Evolutionary conservation across 2,113 vertebrate genomes (phyloP).

Genomic region (Apistogramma diplotaenia): DNA sequence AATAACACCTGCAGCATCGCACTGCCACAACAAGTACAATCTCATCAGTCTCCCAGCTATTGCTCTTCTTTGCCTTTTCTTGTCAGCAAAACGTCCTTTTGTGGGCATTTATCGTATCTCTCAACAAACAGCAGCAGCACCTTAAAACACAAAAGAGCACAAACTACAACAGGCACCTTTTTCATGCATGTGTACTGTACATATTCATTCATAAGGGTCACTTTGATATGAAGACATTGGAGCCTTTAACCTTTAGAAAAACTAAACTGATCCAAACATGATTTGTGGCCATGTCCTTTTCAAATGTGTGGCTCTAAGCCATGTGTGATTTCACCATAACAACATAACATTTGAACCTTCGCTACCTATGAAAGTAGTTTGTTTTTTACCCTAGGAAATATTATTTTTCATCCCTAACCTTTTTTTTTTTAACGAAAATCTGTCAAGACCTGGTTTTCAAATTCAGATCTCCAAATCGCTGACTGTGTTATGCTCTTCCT

Average conservation of each 20-base stretch:
- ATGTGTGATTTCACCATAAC: neutral
- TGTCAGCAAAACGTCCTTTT: slow-evolving; percentile 5
- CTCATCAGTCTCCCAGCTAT: slow-evolving; percentile 24
- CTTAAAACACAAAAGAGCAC: neutral
- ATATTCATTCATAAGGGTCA: neutral
- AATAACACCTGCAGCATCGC: slow-evolving; percentile 30
- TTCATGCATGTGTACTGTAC: neutral
- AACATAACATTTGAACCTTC: slow-evolving; percentile 3
- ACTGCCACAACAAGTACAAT: slow-evolving; percentile 7
- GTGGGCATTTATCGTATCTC: neutral
- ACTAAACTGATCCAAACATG: neutral
- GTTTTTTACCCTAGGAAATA: neutral
- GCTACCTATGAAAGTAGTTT: neutral
- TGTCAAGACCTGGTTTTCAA: neutral
- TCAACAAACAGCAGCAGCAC: neutral
- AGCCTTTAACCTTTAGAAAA: neutral
- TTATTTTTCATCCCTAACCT: neutral
- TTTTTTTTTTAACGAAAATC: neutral
- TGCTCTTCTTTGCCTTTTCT: neutral
- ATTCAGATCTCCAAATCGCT: neutral
- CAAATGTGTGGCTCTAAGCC: neutral
- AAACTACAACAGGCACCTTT: neutral
- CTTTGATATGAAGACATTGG: neutral
- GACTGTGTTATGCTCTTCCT: neutral
- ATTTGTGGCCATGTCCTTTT: neutral